Evolutionary conservation across 2,888 invertebrate genomes (phyloP).

Genomic region (Esperia sulphurella): DNA sequence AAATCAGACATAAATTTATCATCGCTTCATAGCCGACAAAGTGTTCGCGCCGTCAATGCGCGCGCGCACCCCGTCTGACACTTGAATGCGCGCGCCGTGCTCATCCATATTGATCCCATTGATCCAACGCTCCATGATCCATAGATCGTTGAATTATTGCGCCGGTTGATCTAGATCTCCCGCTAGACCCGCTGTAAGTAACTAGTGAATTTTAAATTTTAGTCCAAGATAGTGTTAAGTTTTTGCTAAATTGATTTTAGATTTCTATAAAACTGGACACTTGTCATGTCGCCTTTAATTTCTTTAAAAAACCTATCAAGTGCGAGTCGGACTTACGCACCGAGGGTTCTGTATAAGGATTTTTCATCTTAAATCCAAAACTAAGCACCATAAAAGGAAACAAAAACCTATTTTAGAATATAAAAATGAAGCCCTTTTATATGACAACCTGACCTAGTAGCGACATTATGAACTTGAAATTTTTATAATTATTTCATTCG

Average conservation of each 20-base stretch:
- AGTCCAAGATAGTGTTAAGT: not conserved
- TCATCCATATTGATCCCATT: slow-evolving; percentile 65
- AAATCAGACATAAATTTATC: slow-evolving; percentile 23
- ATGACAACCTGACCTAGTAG: too few species aligned
- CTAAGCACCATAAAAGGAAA: too few species aligned
- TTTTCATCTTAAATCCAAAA: too few species aligned
- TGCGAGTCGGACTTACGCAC: too few species aligned
- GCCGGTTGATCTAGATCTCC: slow-evolving; percentile 48
- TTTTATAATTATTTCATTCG: too few species aligned
- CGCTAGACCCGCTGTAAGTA: slow-evolving; percentile 21
- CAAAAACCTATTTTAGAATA: too few species aligned
- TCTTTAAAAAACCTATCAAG: too few species aligned
- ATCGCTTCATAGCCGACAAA: slow-evolving; percentile 33
- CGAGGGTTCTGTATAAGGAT: too few species aligned
- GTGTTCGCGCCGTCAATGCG: slow-evolving; percentile 28
- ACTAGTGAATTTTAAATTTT: slow-evolving; percentile 37
- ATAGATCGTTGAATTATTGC: slow-evolving; percentile 46
- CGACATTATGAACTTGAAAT: too few species aligned
- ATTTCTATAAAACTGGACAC: too few species aligned
- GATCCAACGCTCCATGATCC: slow-evolving; percentile 9
- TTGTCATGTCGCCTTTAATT: too few species aligned
- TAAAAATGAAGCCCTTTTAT: too few species aligned
- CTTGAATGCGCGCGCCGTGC: slow-evolving; percentile 56
- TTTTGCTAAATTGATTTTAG: not conserved
- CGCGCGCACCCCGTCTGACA: slow-evolving; percentile 42